Evolutionary conservation across 2,113 vertebrate genomes (phyloP).

Genomic region (Triplophysa rosa): DNA sequence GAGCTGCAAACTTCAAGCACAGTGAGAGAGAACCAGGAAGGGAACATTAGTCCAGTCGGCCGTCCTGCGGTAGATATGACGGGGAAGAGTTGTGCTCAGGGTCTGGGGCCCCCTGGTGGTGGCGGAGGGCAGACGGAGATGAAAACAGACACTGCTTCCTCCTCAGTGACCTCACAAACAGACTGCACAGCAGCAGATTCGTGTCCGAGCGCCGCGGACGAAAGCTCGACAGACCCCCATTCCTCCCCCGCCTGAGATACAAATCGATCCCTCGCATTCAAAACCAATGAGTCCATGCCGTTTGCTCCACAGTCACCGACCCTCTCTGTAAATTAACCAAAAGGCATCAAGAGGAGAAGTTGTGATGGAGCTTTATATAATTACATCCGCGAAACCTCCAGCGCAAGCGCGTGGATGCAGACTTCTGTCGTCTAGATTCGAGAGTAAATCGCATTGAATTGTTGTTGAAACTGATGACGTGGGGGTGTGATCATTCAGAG

Average conservation of each 20-base stretch:
- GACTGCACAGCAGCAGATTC: constrained; percentile 56
- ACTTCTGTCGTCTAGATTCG: constrained; percentile 17
- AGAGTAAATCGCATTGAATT: constrained; percentile 43
- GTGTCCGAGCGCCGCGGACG: constrained; percentile 54
- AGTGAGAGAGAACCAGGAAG: constrained; percentile 21
- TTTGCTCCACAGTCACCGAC: constrained; percentile 43
- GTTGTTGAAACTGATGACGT: constrained; percentile 26
- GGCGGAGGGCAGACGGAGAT: constrained; percentile 37
- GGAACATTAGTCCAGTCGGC: background rate
- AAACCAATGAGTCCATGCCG: constrained; percentile 4
- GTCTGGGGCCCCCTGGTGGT: constrained; percentile 38
- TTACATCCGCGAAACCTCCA: constrained; percentile 9
- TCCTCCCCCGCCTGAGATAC: constrained; percentile 62
- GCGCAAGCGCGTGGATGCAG: background rate
- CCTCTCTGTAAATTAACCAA: constrained; percentile 45
- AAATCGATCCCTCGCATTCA: background rate
- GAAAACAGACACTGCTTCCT: constrained; percentile 30
- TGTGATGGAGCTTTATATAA: constrained; percentile 18
- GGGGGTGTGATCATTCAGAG: constrained; percentile 34
- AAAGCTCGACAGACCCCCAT: constrained; percentile 34
- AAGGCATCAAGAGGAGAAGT: constrained; percentile 36
- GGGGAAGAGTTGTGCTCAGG: constrained; percentile 31
- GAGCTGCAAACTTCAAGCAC: constrained; percentile 47
- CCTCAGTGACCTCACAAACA: constrained; percentile 44
- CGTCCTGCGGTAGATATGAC: constrained; percentile 62